Evolutionary conservation across 2,113 vertebrate genomes (phyloP).

Genomic region (Pelecanus crispus): DNA sequence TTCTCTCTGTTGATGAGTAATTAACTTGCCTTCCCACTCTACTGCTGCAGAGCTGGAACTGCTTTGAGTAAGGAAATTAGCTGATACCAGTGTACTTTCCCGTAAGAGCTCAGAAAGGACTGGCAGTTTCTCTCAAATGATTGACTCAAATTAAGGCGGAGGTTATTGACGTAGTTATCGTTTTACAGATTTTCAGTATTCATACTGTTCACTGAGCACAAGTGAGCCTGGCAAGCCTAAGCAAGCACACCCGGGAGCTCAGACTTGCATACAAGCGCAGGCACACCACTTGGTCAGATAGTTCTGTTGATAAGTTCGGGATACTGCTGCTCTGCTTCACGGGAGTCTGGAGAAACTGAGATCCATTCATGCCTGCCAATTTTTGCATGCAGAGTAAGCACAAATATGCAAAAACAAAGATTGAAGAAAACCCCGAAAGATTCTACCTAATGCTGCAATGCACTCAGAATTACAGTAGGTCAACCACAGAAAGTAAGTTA

Average conservation of each 20-base stretch:
- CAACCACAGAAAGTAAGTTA: not conserved
- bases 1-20: not conserved
- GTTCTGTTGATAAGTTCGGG: not conserved
- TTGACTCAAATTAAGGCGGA: not conserved
- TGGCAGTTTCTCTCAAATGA: not conserved
- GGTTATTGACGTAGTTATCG: not conserved
- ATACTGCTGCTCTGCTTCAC: not conserved
- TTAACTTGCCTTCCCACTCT: not conserved
- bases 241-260: not conserved
- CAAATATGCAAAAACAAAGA: not conserved
- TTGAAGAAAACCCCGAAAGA: rapidly evolving
- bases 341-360: not conserved
- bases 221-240: not conserved
- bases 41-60: not conserved
- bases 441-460: not conserved
- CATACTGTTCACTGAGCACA: not conserved
- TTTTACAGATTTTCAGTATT: not conserved
- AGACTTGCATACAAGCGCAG: no score
- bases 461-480: not conserved
- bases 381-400: not conserved
- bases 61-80: not conserved
- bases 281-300: not conserved
- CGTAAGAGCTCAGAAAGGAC: not conserved
- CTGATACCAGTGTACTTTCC: not conserved
- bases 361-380: not conserved